Base-by-base conservation (phyloP, 2,797 vertebrate genomes). In the Hirundo rustica region DNA sequence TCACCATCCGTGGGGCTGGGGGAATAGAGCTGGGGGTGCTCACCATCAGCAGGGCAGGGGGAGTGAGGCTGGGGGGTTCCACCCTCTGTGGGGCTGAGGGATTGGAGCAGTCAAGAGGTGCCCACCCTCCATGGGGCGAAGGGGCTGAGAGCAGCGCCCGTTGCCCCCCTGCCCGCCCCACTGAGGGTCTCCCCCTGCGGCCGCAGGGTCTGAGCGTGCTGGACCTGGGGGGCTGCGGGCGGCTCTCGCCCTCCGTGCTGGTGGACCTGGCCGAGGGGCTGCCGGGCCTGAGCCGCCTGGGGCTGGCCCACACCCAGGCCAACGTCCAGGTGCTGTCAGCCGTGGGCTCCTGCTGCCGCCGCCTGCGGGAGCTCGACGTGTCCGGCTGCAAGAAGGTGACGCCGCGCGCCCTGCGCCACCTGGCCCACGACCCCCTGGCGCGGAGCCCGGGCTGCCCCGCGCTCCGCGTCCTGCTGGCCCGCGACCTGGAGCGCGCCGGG, bases 331-430 rank as follows among this genome's bases (percentile, higher is more conserved):
- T 98, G 17, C 95, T 99, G 34, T 83, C 60, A 1, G 96, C 97
- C 0, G 54, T 98, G n/a, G 97, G 96, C 34, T 81, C 34, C n/a
- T 57, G 51, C 88, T 99, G 98, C 94, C 94, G 3, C 11, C 88
- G 40, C 11, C 97, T 99, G 81, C 97, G 81, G 32, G 98, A 98
- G 81, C 97, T 99, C 50, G 98, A 99, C 15, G 82, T 99, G 15
- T 98, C 98, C 1, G 80, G 62, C 29, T 99, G 99, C 94, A 97
- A 93, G 76, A 96, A 97, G 47, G 97, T 99, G 34, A 89, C 97
- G 2, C 97, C 98, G 0, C 84, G 71, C 0, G 97, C 97, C 23
- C 96, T 99, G 26, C 97, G 98, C 36, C 86, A 96, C 85, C 96
- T 99, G 79, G 98, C 91, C 55, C 97, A 96, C 4, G 93, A 97